These are phyloP conservation scores for Chloroceryle amazona DNA, from an alignment of 2,797 vertebrate species.

Conservation along the genomic window DNA sequence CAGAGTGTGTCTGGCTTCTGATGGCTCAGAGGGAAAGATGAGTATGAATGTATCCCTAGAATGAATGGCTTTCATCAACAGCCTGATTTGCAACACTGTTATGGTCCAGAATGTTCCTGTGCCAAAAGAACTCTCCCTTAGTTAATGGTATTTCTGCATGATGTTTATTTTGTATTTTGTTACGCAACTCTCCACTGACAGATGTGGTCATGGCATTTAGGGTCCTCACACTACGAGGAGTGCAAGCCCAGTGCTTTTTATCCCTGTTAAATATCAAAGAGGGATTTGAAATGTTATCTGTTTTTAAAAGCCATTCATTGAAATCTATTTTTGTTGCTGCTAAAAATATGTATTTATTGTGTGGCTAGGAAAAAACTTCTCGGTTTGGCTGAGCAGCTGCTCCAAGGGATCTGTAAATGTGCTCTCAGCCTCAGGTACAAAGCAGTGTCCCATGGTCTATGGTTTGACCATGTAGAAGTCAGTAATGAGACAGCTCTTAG, in stretches of 20 bases:
- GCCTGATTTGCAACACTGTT: background rate
- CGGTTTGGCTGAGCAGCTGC: background rate
- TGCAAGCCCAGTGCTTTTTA: constrained; percentile 57
- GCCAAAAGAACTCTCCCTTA: background rate
- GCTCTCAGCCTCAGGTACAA: background rate
- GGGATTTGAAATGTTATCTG: constrained; percentile 58
- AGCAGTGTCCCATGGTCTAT: background rate
- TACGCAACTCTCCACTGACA: constrained; percentile 39
- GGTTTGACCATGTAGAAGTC: background rate
- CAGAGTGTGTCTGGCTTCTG: background rate
- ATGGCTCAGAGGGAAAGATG: background rate
- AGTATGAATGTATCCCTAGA: background rate
- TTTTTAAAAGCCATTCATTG: constrained; percentile 39
- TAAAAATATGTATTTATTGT: constrained; percentile 36
- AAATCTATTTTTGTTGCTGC: constrained; percentile 40
- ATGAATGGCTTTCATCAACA: background rate
- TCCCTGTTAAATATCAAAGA: constrained; percentile 48
- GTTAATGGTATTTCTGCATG: constrained; percentile 19
- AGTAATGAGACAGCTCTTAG: background rate
- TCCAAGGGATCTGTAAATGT: background rate
- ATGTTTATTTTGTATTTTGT: constrained; percentile 56
- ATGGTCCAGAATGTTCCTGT: background rate
- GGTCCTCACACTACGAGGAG: background rate
- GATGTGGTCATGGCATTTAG: constrained; percentile 26
- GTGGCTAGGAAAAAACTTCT: constrained; percentile 1